Base-by-base conservation (phyloP, 2,113 vertebrate genomes). In the Bombycilla garrulus region DNA sequence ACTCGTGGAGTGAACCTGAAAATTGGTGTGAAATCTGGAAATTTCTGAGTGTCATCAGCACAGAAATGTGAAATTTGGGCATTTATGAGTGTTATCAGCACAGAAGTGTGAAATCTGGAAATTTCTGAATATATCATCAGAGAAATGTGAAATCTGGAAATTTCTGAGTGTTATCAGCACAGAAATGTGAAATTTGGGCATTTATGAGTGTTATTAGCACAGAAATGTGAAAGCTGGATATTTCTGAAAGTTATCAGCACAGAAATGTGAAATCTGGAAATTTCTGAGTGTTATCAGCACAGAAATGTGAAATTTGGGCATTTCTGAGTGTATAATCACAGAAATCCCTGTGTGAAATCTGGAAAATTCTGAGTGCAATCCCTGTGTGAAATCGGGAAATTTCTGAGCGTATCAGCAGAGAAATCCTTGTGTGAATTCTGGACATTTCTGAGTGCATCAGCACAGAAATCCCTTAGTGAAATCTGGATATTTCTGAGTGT, bases 361-460 rank as follows among this genome's bases (percentile, higher is more conserved):
- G n/a, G n/a, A n/a, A n/a, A n/a, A n/a, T n/a, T n/a, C n/a, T n/a
- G n/a, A n/a, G n/a, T n/a, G n/a, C n/a, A n/a, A n/a, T n/a, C n/a
- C n/a, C n/a, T n/a, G n/a, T 65, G 62, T 12, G 29, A 65, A 33
- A 45, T 45, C 31, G 44, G 42, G 24, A 4, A 0, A 48, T 11
- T 15, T 28, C 33, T 48, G 45, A 2, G 18, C 6, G 24, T 2
- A 13, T 3, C 9, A 67, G 2, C 13, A 50, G 1, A 4, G 24
- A 21, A 28, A 50, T n/a, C n/a, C n/a, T n/a, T n/a, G n/a, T 47
- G 33, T 21, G 33, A 28, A 50, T 36, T 36, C 18, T 36, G n/a
- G 12, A 2, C 0, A 19, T 35, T 28, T 10, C 22, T 18, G 53
- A 19, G 15, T 20, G 31, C n/a, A 26, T 1, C 45, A 51, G 21